Evolutionary conservation across 2,888 invertebrate species (phyloP).

Genomic region (Invenusta paracnida): DNA sequence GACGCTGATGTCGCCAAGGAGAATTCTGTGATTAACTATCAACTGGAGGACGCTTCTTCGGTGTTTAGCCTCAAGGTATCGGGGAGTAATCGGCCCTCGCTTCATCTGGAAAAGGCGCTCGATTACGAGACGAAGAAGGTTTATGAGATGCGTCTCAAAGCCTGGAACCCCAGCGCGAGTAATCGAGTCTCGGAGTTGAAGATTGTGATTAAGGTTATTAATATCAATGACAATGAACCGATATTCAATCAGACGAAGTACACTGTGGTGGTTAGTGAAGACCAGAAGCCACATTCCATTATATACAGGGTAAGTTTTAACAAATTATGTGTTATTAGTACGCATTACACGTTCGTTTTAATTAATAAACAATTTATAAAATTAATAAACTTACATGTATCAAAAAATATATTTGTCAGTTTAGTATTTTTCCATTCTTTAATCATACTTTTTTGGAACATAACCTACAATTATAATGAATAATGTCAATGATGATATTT

Average conservation of each 20-base stretch:
- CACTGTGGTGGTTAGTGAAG: not conserved
- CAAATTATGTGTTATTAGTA: not conserved
- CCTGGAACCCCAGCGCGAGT: not conserved
- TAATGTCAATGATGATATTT: no score
- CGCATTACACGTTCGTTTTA: not conserved
- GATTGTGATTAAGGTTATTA: not conserved
- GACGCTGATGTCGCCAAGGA: not conserved
- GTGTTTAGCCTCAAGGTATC: not conserved
- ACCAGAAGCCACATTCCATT: not conserved
- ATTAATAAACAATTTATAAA: not conserved
- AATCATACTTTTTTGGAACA: no score
- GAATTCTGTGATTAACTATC: not conserved
- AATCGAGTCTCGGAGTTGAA: not conserved
- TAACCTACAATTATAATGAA: no score
- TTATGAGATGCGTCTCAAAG: not conserved
- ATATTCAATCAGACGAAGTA: not conserved
- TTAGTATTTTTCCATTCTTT: no score
- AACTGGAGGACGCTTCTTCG: not conserved
- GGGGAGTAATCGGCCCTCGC: not conserved
- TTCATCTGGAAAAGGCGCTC: not conserved
- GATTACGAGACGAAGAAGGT: not conserved
- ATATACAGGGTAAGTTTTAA: not conserved
- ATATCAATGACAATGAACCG: not conserved
- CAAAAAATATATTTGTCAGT: no score
- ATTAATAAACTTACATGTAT: no score